These are phyloP conservation scores for Laodelphax striatellus DNA, from an alignment of 1,140 invertebrate genomes.

Conservation along the genomic window DNA sequence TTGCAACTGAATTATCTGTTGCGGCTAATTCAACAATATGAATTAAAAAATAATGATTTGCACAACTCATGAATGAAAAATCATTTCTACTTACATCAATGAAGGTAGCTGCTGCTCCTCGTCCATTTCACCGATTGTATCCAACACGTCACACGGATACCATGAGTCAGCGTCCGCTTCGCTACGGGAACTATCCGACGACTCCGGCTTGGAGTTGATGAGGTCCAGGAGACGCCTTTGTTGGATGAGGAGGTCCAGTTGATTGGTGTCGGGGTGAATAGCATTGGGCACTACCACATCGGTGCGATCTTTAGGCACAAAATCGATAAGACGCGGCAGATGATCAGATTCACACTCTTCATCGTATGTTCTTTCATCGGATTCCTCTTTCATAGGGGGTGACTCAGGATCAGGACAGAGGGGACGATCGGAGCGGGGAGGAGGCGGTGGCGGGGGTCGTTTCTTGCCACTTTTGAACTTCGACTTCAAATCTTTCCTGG, in stretches of 20 bases:
- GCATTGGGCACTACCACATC: conserved; percentile 20
- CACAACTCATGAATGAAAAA: too few relatives aligned
- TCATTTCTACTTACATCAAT: too few relatives aligned
- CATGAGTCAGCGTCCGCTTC: conserved; percentile 21
- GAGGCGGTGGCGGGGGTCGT: conserved; percentile 35
- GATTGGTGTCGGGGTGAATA: conserved; percentile 14
- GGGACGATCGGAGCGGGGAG: conserved; percentile 30
- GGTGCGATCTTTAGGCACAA: conserved; percentile 42
- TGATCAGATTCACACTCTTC: conserved; percentile 16
- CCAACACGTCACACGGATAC: too few relatives aligned
- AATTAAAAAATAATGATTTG: too few relatives aligned
- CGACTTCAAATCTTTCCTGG: conserved; percentile 16
- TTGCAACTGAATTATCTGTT: too few relatives aligned
- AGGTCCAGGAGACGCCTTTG: conserved; percentile 10
- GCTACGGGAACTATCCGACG: conserved; percentile 30
- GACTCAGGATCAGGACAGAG: conserved; percentile 12
- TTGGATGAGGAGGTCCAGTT: conserved; percentile 13
- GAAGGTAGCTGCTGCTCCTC: too few relatives aligned
- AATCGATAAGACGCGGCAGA: conserved; percentile 51
- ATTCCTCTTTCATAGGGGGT: not conserved
- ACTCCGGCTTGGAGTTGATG: conserved; percentile 9
- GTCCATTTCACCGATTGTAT: too few relatives aligned
- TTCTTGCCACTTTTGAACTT: conserved; percentile 29
- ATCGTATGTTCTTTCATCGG: not conserved
- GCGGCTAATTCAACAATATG: too few relatives aligned